phyloP scores from a whole-genome alignment of 2,113 vertebrate species.

The Pimephales promelas region DNA sequence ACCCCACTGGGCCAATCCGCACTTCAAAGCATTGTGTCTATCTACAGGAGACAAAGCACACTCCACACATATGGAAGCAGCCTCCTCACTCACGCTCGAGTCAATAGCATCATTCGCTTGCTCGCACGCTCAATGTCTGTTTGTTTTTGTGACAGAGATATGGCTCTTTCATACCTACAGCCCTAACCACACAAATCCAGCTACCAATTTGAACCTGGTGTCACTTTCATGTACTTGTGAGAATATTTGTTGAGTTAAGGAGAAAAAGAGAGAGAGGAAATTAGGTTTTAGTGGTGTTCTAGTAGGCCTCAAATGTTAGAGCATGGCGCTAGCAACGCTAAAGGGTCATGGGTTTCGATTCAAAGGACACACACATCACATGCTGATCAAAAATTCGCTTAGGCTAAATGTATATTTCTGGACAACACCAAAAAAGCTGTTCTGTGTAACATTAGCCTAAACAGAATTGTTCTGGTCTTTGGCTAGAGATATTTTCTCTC shows the following conservation, averaged over 20 bases:
- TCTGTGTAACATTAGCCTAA: not conserved
- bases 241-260: not conserved
- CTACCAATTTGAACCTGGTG: slow-evolving; percentile 5
- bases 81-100: slow-evolving; percentile 89
- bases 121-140: slow-evolving; percentile 65
- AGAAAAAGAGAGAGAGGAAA: not conserved
- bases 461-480: not conserved
- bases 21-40: slow-evolving; percentile 96
- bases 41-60: slow-evolving; percentile 93
- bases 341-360: not conserved
- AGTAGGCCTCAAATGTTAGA: slow-evolving; percentile 51
- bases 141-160: slow-evolving; percentile 74
- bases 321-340: not conserved
- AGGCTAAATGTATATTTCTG: slow-evolving; percentile 7
- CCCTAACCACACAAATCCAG: slow-evolving; percentile 52
- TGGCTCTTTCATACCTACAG: slow-evolving; percentile 74
- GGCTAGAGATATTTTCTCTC: too few relatives aligned
- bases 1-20: slow-evolving; percentile 90
- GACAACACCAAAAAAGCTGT: not conserved
- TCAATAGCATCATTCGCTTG: slow-evolving; percentile 79
- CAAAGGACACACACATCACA: not conserved
- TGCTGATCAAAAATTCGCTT: not conserved
- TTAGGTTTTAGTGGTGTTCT: slow-evolving; percentile 18
- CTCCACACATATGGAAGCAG: slow-evolving; percentile 87
- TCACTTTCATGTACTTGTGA: not conserved